Percentiles rank a stretch among this genome's conserved stretches.
These are phyloP conservation scores for Brachycybe producta DNA, from an alignment of 2,888 invertebrate species.

Conservation along the genomic window DNA sequence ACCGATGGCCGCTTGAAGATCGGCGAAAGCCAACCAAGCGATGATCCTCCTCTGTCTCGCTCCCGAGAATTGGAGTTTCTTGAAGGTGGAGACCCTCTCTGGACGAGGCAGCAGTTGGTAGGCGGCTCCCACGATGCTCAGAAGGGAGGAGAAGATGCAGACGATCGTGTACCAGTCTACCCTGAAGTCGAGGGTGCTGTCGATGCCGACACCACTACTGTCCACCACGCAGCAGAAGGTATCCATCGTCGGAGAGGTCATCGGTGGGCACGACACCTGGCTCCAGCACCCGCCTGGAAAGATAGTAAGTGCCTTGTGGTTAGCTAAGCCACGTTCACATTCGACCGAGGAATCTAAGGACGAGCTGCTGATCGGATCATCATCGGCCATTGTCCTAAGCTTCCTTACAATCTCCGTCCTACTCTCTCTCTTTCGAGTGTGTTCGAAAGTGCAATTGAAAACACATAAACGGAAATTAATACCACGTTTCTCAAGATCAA, in stretches of 20 bases:
- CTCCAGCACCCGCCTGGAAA: no score
- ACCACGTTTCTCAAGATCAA: no score
- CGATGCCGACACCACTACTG: constrained; percentile 48
- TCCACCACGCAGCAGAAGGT: constrained; percentile 63
- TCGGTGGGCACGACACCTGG: constrained; percentile 31
- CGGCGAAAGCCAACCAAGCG: constrained; percentile 63
- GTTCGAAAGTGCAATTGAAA: no score
- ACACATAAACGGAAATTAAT: no score
- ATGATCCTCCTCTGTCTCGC: constrained; percentile 56
- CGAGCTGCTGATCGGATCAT: no score
- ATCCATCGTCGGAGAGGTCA: constrained; percentile 75
- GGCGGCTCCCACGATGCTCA: constrained; percentile 59
- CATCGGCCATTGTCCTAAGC: no score
- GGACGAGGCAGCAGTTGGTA: constrained; percentile 57
- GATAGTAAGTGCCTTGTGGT: no score
- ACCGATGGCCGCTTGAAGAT: constrained; percentile 65
- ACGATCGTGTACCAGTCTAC: constrained; percentile 58
- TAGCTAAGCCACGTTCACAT: no score
- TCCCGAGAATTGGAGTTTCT: constrained; percentile 46
- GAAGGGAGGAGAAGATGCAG: constrained; percentile 55
- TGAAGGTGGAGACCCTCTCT: constrained; percentile 39
- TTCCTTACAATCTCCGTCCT: no score
- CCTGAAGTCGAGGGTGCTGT: constrained; percentile 51
- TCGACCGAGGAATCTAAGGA: no score
- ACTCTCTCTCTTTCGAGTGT: no score